These are phyloP conservation scores for Magallana gigas DNA, from an alignment of 1,140 invertebrate genomes.

Conservation along the genomic window DNA sequence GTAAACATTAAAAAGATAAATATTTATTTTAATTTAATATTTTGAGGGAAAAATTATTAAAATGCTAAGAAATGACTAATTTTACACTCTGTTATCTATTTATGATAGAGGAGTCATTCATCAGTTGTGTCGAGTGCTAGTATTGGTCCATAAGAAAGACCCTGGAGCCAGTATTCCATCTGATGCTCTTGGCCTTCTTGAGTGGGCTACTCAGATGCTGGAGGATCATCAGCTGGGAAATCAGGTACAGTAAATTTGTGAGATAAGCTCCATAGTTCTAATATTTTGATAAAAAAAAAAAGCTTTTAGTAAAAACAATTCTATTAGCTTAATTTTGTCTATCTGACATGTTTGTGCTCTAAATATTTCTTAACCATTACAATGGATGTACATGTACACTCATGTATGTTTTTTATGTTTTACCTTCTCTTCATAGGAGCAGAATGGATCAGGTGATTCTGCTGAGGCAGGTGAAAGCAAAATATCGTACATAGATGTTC, in stretches of 20 bases:
- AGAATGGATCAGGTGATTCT: constrained; percentile 26
- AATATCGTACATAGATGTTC: constrained; percentile 72
- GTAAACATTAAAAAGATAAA: too few relatives aligned
- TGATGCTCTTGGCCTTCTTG: constrained; percentile 72
- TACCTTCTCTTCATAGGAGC: constrained; percentile 39
- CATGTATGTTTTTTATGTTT: too few relatives aligned
- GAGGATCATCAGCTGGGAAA: constrained; percentile 75
- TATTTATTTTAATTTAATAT: too few relatives aligned
- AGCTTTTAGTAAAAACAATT: neutral
- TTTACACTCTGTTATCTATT: too few relatives aligned
- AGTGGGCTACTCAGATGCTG: constrained; percentile 76
- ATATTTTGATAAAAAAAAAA: too few relatives aligned
- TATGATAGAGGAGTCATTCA: constrained; percentile 73
- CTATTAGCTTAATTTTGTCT: neutral
- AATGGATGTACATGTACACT: too few relatives aligned
- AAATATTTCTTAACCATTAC: too few relatives aligned
- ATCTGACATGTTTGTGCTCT: too few relatives aligned
- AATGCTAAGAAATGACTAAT: too few relatives aligned
- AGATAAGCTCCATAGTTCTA: too few relatives aligned
- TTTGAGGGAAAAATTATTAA: too few relatives aligned
- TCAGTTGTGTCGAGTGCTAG: constrained; percentile 74
- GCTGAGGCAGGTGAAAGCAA: constrained; percentile 53
- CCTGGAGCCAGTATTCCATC: constrained; percentile 70
- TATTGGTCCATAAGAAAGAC: constrained; percentile 73
- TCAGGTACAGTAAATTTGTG: constrained; percentile 54